Conservation (phyloP, 2,113 vertebrate species). For the Crotalus viridis region DNA sequence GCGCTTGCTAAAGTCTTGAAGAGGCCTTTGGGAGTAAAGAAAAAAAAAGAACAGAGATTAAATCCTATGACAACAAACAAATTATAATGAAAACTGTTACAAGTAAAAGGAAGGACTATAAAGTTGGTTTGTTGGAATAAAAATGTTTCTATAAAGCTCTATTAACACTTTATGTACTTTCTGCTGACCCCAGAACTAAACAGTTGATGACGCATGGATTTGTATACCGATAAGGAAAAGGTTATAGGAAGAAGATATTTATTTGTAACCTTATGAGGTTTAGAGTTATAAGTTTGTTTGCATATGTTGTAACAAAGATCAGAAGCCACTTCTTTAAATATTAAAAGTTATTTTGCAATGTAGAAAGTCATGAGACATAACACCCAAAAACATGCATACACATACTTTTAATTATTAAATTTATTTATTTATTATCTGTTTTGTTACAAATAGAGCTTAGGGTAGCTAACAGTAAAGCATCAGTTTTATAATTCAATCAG, state of each 20-base stretch:
- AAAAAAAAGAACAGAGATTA: neutral
- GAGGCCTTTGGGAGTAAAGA: neutral
- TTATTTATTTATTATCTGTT: neutral
- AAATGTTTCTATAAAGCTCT: neutral
- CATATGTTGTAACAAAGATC: too few species aligned
- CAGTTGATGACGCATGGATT: neutral
- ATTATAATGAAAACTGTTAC: neutral
- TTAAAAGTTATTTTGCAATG: neutral
- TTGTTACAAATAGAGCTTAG: neutral
- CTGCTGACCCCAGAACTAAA: neutral
- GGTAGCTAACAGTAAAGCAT: too few species aligned
- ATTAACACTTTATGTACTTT: neutral
- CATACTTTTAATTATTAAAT: neutral
- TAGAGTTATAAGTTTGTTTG: neutral
- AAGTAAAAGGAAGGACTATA: neutral
- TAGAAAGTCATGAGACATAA: neutral
- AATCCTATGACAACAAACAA: neutral
- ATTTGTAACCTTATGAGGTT: neutral
- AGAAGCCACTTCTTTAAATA: neutral
- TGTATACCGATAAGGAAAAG: neutral
- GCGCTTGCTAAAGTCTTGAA: neutral
- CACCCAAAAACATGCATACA: neutral
- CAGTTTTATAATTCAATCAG: neutral
- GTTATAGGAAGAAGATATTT: neutral
- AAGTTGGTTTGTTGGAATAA: neutral